A percentile compares a stretch with the other conserved stretches of the same genome.
Evolutionary conservation across 2,113 vertebrate genomes (phyloP).

Genomic region (Hirundichthys speculiger): DNA sequence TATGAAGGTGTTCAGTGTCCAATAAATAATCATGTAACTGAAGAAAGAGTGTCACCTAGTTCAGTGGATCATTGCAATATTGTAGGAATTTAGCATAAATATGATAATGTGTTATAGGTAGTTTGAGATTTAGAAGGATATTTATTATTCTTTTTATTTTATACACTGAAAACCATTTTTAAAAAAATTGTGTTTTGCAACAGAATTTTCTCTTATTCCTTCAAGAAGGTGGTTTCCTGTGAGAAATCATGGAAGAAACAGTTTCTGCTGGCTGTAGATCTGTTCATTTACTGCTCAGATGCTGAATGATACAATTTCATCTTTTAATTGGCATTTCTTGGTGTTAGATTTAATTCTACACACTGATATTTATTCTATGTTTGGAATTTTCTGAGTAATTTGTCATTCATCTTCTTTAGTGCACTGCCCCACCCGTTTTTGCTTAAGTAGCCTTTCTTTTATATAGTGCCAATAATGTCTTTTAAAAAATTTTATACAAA

Average conservation of each 20-base stretch:
- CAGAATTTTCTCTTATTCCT: not conserved
- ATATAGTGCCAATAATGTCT: slow-evolving; percentile 60
- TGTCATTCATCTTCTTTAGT: slow-evolving; percentile 15
- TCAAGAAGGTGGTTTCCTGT: slow-evolving; percentile 1
- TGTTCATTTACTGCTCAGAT: slow-evolving; percentile 5
- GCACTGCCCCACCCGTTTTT: slow-evolving; percentile 27
- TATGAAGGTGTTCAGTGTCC: slow-evolving; percentile 18
- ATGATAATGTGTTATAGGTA: not conserved
- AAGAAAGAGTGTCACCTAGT: slow-evolving; percentile 14
- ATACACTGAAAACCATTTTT: not conserved
- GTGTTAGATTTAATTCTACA: slow-evolving; percentile 13
- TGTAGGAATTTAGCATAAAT: not conserved
- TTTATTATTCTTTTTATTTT: slow-evolving; percentile 6
- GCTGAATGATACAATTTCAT: not conserved
- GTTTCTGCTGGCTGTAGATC: slow-evolving; percentile 1
- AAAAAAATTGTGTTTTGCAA: not conserved
- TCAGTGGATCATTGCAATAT: not conserved
- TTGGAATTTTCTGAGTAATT: slow-evolving; percentile 8
- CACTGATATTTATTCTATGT: slow-evolving; percentile 25
- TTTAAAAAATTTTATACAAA: too few species aligned
- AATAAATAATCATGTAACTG: not conserved
- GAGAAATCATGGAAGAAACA: not conserved
- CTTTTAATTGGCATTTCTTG: not conserved
- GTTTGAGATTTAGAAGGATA: slow-evolving; percentile 5
- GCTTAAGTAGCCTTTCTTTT: slow-evolving; percentile 30